These are phyloP conservation scores for Coracias cyanogaster DNA, from an alignment of 2,797 vertebrate genomes.

Conservation along the genomic window DNA sequence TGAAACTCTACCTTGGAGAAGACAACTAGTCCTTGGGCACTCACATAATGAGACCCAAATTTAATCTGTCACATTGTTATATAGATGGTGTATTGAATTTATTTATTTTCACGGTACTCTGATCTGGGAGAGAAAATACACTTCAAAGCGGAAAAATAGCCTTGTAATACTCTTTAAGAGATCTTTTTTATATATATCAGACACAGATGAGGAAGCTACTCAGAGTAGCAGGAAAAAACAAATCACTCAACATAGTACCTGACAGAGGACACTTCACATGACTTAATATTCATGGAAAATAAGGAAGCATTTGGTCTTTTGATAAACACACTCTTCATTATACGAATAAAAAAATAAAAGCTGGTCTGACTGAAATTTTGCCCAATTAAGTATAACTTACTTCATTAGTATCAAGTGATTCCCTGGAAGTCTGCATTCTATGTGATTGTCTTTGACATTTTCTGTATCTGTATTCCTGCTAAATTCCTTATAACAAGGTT, in stretches of 20 bases:
- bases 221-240: neutral
- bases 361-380: neutral
- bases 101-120: conserved; percentile 1
- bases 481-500: neutral
- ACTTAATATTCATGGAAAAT: neutral
- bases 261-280: neutral
- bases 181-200: neutral
- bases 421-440: neutral
- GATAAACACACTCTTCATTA: neutral
- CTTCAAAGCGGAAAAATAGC: neutral
- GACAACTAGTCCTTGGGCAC: neutral
- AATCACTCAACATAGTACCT: neutral
- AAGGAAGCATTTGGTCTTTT: neutral
- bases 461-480: neutral
- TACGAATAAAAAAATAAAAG: neutral
- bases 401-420: neutral
- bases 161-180: neutral
- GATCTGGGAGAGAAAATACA: neutral
- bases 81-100: neutral
- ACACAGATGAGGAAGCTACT: neutral
- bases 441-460: neutral
- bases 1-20: neutral
- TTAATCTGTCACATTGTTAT: neutral
- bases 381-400: neutral
- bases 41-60: neutral